Base-by-base conservation (phyloP, 2,888 invertebrate species). In the Digitonthophagus gazella region DNA sequence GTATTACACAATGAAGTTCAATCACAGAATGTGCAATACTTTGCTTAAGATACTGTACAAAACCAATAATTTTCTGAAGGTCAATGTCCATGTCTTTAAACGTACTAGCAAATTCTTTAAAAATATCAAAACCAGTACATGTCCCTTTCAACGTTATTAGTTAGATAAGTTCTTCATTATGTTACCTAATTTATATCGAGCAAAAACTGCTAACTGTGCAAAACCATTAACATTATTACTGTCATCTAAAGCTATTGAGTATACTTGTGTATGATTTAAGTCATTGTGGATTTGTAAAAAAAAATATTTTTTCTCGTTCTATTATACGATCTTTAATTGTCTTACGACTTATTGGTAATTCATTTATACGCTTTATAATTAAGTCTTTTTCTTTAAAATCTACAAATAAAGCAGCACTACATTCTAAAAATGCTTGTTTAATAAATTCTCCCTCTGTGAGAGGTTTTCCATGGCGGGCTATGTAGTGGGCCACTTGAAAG, bases 81-180 rank as follows among this genome's bases (percentile, higher is more conserved):
- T 68, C 68, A 20, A 68, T 65, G 44, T 67, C 44, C 55, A 65
- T 65, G 65, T 69, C 64, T 57, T 69, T 69, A 67, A 69, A 67
- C 64, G 64, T 18, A 67, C 22, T 69, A 67, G 67, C 64, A 69
- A 69, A 67, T 67, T 67, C 67, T 66, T 69, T 70, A 67, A 65
- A 70, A 70, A 65, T 67, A 65, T 70, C 67, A 70, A 67, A 65
- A 65, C 70, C 55, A 56, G 67, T 70, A 70, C 67, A 70, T 66
- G 66, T 61, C 64, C 63, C 66, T 68, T 69, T 69, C 66, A 69
- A 69, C 69, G 69, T 69, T 69, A 66, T 69, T 66, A 69, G 66
- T 55, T 69, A 61, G 16, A 69, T 66, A 66, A 69, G 11, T 56
- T 69, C 66, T 69, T 57, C 66, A 69, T 69, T 69, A 66, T 69